A percentile compares a stretch with the other conserved stretches of the same genome.
Conservation (phyloP, 2,888 invertebrate genomes). For the Pandemis heparana region DNA sequence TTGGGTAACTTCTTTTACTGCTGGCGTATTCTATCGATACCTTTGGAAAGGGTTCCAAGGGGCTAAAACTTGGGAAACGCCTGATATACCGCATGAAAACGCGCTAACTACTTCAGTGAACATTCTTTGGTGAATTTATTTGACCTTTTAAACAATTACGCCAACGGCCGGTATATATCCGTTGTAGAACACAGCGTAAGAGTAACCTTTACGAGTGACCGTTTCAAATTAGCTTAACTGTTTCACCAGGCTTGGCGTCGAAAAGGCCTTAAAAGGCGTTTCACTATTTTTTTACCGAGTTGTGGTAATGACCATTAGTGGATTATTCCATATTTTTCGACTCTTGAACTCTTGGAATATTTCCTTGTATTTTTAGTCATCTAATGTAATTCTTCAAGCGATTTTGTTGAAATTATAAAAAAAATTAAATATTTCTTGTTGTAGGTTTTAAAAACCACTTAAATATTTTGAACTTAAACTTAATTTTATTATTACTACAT, state of each 20-base stretch:
- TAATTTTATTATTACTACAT: not conserved
- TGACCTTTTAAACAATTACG: not conserved
- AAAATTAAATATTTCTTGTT: constrained; percentile 33
- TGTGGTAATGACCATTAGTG: constrained; percentile 16
- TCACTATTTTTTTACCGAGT: constrained; percentile 31
- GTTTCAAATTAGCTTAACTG: too few relatives aligned
- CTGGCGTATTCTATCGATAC: too few relatives aligned
- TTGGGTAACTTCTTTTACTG: too few relatives aligned
- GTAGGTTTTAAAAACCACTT: constrained; percentile 40
- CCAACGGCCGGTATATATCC: too few relatives aligned
- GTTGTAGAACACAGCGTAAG: too few relatives aligned
- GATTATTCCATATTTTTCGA: constrained; percentile 31
- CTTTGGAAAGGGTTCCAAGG: too few relatives aligned
- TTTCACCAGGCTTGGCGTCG: too few relatives aligned
- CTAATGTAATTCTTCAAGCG: constrained; percentile 6
- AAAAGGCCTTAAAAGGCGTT: not conserved
- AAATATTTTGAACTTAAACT: constrained; percentile 10
- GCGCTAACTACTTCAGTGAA: not conserved
- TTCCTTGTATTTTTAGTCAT: constrained; percentile 8
- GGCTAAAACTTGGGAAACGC: too few relatives aligned
- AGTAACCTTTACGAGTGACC: too few relatives aligned
- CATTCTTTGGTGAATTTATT: constrained; percentile 16
- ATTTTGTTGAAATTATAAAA: constrained; percentile 28
- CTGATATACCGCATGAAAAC: not conserved
- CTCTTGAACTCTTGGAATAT: constrained; percentile 9